Evolutionary conservation across 2,888 invertebrate genomes (phyloP).

Genomic region (Aplocera efformata): DNA sequence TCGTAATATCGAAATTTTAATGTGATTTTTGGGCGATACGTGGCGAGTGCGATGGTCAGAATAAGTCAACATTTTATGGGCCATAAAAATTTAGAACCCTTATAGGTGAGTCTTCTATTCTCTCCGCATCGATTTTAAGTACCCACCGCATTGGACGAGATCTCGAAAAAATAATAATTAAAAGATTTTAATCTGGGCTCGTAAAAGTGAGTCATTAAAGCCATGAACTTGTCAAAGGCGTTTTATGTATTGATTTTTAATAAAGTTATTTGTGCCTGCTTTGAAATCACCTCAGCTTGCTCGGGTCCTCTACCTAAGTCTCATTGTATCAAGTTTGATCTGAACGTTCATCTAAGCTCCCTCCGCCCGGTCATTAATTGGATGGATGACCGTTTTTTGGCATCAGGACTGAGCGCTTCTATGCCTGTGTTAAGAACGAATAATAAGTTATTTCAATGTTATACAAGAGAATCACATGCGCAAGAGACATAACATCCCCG

Average conservation of each 20-base stretch:
- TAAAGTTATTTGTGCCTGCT: constrained; percentile 10
- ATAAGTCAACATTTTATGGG: constrained; percentile 75
- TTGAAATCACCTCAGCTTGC: background rate
- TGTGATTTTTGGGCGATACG: constrained; percentile 48
- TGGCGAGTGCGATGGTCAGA: constrained; percentile 52
- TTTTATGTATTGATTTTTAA: constrained; percentile 29
- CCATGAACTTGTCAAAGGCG: constrained; percentile 43
- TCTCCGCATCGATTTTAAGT: constrained; percentile 49
- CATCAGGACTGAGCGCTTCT: too few relatives aligned
- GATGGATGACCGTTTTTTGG: too few relatives aligned
- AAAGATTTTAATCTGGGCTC: constrained; percentile 47
- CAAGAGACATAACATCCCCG: too few relatives aligned
- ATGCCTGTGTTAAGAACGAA: too few relatives aligned
- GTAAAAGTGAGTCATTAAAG: constrained; percentile 40
- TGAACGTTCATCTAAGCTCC: too few relatives aligned
- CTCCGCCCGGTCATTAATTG: too few relatives aligned
- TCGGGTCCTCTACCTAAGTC: too few relatives aligned
- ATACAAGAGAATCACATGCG: too few relatives aligned
- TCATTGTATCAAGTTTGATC: too few relatives aligned
- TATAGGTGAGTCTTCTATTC: constrained; percentile 52
- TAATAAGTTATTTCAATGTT: too few relatives aligned
- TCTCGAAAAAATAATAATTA: constrained; percentile 45
- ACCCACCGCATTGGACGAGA: constrained; percentile 39
- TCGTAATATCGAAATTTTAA: constrained; percentile 74
- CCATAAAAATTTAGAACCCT: constrained; percentile 71